These are phyloP conservation scores for Limenitis camilla DNA, from an alignment of 2,888 invertebrate species.

Conservation along the genomic window DNA sequence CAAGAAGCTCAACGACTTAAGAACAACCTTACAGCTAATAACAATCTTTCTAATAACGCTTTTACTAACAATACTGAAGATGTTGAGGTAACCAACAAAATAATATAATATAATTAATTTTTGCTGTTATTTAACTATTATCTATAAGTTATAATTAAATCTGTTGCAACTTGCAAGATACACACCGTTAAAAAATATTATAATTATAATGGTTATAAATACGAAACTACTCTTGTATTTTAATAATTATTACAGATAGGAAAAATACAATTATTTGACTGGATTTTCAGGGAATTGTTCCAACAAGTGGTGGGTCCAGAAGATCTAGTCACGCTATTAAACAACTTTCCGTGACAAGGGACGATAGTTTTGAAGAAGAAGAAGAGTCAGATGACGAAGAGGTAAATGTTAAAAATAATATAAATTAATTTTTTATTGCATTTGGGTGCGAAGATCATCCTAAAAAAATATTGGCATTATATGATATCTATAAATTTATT, in stretches of 20 bases:
- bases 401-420: constrained; percentile 39
- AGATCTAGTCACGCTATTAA: constrained; percentile 69
- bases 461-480: background rate
- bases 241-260: background rate
- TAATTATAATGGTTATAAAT: background rate
- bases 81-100: constrained; percentile 14
- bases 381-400: constrained; percentile 72
- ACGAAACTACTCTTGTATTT: background rate
- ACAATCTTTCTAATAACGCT: constrained; percentile 35
- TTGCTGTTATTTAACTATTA: too few species aligned
- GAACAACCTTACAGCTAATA: constrained; percentile 43
- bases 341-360: constrained; percentile 67
- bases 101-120: background rate
- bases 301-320: constrained; percentile 61
- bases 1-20: constrained; percentile 44
- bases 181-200: too few species aligned
- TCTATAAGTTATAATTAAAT: too few species aligned
- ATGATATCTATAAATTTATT: constrained; percentile 17
- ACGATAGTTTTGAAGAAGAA: constrained; percentile 71
- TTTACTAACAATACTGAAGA: constrained; percentile 18
- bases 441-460: too few species aligned
- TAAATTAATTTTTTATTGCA: too few species aligned
- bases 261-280: background rate
- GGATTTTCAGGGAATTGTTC: constrained; percentile 61
- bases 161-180: too few species aligned